phyloP scores from a whole-genome alignment of 2,797 vertebrate species.

The Rhynchotus rufescens region DNA sequence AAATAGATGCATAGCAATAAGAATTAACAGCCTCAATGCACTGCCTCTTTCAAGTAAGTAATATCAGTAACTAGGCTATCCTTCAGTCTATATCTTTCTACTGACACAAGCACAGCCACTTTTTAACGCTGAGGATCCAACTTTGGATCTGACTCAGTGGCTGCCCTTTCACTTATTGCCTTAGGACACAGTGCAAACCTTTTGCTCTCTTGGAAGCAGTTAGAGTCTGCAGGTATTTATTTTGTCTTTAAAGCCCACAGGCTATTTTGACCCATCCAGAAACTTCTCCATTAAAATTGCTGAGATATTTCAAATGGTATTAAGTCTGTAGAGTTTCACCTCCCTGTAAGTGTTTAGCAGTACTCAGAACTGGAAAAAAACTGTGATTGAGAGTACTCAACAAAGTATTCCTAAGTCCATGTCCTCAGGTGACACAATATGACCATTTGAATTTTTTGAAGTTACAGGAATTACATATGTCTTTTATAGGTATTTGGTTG shows the following conservation, averaged over 20 bases:
- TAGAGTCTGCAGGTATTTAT: not conserved
- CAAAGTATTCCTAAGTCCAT: not conserved
- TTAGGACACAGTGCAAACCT: not conserved
- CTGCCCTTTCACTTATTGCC: not conserved
- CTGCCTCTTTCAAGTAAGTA: not conserved
- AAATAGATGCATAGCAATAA: not conserved
- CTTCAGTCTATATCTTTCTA: not conserved
- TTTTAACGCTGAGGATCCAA: not conserved
- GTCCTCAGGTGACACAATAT: not conserved
- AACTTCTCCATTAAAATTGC: not conserved
- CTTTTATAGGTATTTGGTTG: not conserved
- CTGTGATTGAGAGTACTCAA: rapidly evolving
- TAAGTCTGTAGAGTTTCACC: not conserved
- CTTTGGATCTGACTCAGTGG: not conserved
- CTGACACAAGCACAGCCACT: not conserved
- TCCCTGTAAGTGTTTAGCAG: not conserved
- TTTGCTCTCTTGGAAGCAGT: not conserved
- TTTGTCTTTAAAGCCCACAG: not conserved
- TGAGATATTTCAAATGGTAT: not conserved
- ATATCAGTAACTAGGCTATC: not conserved
- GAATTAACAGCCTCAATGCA: not conserved
- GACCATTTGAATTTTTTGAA: not conserved
- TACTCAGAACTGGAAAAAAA: not conserved
- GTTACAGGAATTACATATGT: not conserved
- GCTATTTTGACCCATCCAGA: not conserved